These are phyloP conservation scores for Neogale vison DNA, from an alignment of 2,113 vertebrate genomes.

Conservation along the genomic window DNA sequence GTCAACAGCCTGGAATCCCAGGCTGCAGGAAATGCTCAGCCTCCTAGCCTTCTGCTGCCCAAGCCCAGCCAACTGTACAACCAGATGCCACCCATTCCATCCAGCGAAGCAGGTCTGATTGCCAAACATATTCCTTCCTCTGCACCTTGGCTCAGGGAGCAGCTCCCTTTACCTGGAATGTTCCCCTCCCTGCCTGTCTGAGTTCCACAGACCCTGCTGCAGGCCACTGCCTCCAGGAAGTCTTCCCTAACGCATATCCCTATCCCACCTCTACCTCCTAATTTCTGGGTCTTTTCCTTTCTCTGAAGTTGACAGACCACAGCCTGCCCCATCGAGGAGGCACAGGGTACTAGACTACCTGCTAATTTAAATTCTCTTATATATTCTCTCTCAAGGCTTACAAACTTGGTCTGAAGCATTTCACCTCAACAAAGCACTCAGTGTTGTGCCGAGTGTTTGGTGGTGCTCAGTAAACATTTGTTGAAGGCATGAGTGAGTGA, in stretches of 20 bases:
- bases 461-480: neutral
- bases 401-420: neutral
- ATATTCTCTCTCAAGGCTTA: neutral
- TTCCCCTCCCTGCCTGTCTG: neutral
- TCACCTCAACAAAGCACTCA: neutral
- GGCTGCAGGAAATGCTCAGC: neutral
- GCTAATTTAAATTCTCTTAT: neutral
- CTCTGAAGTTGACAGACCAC: too few relatives aligned
- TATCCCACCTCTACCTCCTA: neutral
- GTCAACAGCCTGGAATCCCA: neutral
- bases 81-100: neutral
- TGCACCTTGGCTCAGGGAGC: neutral
- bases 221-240: neutral
- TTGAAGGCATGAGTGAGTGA: neutral
- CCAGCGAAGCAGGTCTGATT: neutral
- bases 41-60: neutral
- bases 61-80: neutral
- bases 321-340: neutral
- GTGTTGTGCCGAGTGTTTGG: neutral
- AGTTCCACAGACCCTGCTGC: neutral
- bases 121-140: neutral
- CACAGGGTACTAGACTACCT: neutral
- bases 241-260: accelerated
- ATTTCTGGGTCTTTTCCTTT: neutral
- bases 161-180: neutral